These are phyloP conservation scores for Hoplostethus atlanticus DNA, from an alignment of 2,797 vertebrate species.

Conservation along the genomic window DNA sequence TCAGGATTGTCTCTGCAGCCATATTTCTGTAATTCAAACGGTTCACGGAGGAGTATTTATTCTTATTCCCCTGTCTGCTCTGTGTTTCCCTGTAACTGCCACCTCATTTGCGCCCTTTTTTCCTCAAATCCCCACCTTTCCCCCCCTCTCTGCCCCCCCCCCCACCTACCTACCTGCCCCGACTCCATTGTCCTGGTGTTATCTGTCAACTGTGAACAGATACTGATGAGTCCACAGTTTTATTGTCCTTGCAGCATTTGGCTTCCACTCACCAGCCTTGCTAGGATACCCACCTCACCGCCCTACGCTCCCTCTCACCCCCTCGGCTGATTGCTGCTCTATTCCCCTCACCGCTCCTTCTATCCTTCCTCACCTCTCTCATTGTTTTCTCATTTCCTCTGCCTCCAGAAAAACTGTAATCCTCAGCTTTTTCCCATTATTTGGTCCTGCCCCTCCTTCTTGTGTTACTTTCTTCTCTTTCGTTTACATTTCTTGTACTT, in stretches of 20 bases:
- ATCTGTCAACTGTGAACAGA: slow-evolving; percentile 76
- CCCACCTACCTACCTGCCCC: slow-evolving; percentile 30
- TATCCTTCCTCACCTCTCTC: slow-evolving; percentile 53
- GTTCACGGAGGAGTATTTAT: slow-evolving; percentile 29
- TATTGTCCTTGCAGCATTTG: slow-evolving; percentile 71
- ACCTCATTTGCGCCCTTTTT: slow-evolving; percentile 36
- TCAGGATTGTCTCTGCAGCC: slow-evolving; percentile 9
- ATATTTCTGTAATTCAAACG: slow-evolving; percentile 29
- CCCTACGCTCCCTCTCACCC: slow-evolving; percentile 51
- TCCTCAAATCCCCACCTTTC: slow-evolving; percentile 1
- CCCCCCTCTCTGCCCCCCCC: slow-evolving; percentile 14
- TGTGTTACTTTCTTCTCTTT: slow-evolving; percentile 21
- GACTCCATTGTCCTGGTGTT: slow-evolving; percentile 64
- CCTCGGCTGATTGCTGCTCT: slow-evolving; percentile 62
- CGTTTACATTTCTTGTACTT: slow-evolving; percentile 12
- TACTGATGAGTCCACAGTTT: slow-evolving; percentile 79
- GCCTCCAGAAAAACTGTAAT: slow-evolving; percentile 24
- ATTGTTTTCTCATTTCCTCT: slow-evolving; percentile 64
- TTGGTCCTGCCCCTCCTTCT: slow-evolving; percentile 15
- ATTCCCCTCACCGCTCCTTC: slow-evolving; percentile 31
- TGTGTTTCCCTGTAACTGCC: slow-evolving; percentile 31
- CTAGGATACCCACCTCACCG: slow-evolving; percentile 53
- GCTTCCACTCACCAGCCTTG: slow-evolving; percentile 63
- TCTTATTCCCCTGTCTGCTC: slow-evolving; percentile 30
- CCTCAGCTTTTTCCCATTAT: slow-evolving; percentile 41